Evolutionary conservation across 2,888 invertebrate species (phyloP).

Genomic region (Acanthococcus lagerstroemiae): DNA sequence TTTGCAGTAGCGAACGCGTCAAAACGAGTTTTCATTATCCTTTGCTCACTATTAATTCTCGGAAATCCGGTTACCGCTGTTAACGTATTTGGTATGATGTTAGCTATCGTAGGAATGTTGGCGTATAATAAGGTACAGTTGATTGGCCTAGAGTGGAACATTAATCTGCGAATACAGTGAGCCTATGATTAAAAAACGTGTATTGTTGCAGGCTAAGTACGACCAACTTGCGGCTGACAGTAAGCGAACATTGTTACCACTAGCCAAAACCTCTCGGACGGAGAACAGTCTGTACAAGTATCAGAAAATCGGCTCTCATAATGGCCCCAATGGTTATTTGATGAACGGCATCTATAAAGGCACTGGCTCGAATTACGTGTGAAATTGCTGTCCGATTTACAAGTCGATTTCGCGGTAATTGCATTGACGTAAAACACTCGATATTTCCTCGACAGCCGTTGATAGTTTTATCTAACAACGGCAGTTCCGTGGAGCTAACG

Average conservation of each 20-base stretch:
- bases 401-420: too few species aligned
- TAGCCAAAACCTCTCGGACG: constrained; percentile 37
- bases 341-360: constrained; percentile 7
- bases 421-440: neutral
- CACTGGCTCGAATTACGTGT: neutral
- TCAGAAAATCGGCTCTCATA: neutral
- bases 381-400: too few species aligned
- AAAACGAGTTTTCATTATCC: constrained; percentile 85
- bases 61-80: constrained; percentile 82
- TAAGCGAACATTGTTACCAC: constrained; percentile 49
- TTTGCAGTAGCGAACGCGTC: constrained; percentile 94
- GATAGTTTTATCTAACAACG: neutral
- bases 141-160: constrained; percentile 44
- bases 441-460: neutral
- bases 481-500: too few species aligned
- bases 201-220: constrained; percentile 53
- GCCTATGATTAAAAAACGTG: neutral
- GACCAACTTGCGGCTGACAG: constrained; percentile 50
- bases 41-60: constrained; percentile 71
- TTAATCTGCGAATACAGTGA: constrained; percentile 34
- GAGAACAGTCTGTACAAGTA: constrained; percentile 18
- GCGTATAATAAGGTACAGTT: constrained; percentile 69
- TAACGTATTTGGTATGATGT: constrained; percentile 80
- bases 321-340: constrained; percentile 8
- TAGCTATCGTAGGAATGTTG: constrained; percentile 82